phyloP scores from a whole-genome alignment of 2,888 invertebrate species.

The Ametastegia equiseti region DNA sequence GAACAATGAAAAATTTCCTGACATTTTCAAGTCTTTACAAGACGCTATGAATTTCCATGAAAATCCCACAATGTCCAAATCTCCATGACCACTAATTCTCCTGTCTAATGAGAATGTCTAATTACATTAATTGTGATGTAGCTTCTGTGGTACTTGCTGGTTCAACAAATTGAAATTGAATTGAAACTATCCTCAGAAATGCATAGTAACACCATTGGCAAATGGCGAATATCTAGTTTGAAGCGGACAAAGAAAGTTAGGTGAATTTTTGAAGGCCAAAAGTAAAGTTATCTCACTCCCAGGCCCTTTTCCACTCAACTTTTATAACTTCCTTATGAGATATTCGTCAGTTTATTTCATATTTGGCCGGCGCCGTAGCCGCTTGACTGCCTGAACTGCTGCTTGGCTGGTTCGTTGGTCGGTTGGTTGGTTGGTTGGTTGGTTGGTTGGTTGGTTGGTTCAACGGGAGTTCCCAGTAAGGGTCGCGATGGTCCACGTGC shows the following conservation, averaged over 20 bases:
- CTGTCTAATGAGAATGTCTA: no score
- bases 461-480: constrained; percentile 44
- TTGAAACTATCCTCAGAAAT: no score
- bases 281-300: neutral
- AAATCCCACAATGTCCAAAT: no score
- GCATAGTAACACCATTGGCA: no score
- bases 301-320: constrained; percentile 14
- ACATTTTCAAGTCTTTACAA: no score
- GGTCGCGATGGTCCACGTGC: constrained; percentile 46
- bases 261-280: neutral
- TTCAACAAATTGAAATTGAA: no score
- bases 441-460: constrained; percentile 23
- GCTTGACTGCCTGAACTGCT: constrained; percentile 17
- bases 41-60: no score
- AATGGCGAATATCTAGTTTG: neutral
- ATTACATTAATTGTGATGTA: no score
- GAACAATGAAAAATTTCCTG: no score
- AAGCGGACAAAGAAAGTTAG: neutral
- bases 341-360: constrained; percentile 41
- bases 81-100: no score
- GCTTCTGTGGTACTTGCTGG: no score
- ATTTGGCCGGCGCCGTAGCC: constrained; percentile 28
- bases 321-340: constrained; percentile 34
- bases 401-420: neutral
- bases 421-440: constrained; percentile 19